Percentiles rank a stretch among this genome's conserved stretches.
Evolutionary conservation across 1,140 invertebrate genomes (phyloP).

Genomic region (Caligus rogercresseyi): DNA sequence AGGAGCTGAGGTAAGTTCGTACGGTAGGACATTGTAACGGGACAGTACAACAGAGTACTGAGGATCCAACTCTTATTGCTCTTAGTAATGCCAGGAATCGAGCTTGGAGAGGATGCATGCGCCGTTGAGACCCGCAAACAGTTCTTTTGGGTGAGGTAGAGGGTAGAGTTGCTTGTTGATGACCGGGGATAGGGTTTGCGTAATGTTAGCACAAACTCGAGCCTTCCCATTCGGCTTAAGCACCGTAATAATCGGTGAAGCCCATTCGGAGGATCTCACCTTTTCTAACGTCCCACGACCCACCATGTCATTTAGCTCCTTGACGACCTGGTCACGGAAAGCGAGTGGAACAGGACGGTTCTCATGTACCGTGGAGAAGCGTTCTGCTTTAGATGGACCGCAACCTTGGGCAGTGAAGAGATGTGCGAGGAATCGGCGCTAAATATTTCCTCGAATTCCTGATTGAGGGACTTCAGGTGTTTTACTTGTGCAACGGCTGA

Average conservation of each 20-base stretch:
- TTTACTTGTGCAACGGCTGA: not conserved
- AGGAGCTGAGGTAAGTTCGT: not conserved
- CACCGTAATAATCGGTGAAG: not conserved
- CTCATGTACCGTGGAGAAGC: not conserved
- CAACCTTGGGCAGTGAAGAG: too few species aligned
- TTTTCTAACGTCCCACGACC: not conserved
- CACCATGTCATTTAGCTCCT: not conserved
- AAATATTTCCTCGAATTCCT: too few species aligned
- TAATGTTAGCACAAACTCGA: not conserved
- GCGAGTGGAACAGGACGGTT: not conserved
- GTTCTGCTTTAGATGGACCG: not conserved
- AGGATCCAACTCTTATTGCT: not conserved
- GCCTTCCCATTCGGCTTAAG: not conserved
- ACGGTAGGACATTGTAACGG: not conserved
- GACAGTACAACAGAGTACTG: not conserved
- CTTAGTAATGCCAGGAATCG: not conserved
- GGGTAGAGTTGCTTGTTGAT: not conserved
- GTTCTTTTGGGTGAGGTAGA: not conserved
- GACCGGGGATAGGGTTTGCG: not conserved
- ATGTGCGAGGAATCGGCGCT: too few species aligned
- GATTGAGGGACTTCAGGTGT: too few species aligned
- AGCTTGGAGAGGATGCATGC: not conserved
- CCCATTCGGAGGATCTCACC: not conserved
- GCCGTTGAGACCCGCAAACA: not conserved
- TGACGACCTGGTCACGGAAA: not conserved